Evolutionary conservation across 1,140 invertebrate species (phyloP), one percentile per base, ranked within the genome.

Genomic region (Dufourea novaeangliae): DNA sequence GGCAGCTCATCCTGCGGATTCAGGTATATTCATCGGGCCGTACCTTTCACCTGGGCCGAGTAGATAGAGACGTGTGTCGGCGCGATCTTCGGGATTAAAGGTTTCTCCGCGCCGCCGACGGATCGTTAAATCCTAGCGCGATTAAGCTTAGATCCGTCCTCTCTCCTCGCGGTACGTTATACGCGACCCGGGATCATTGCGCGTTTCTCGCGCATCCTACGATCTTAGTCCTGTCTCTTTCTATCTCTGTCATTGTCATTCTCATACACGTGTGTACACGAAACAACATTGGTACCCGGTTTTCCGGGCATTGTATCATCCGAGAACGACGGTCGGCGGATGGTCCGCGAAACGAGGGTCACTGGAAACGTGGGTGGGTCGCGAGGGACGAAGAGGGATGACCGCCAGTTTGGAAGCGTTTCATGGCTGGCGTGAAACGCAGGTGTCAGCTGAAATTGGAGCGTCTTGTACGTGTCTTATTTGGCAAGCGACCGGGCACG

Each of bases 361-460:
- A 14, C n/a, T n/a, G n/a, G n/a, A 50, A 50, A n/a, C 3, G 34
- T 37, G 3, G 8, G 8, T 8, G 8, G 34, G 7, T 50, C 20
- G 4, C 57, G n/a, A 14, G 22, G 25, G 14, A 10, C n/a, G 41
- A 32, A 25, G 20, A 4, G 1, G 5, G 27, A 54, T 5, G 34
- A 34, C 39, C n/a, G 2, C 14, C 4, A 20, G 64, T 64, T 76
- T 62, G 79, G 78, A 72, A 79, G 71, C 44, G 78, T 79, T 66
- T 72, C 71, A 86, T 29, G 78, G 68, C 41, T 52, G 69, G 79
- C 83, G 89, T 84, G 88, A 89, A 90, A 85, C 89, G 89, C 89
- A 90, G 89, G 89, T 90, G 89, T 89, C 89, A 88, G 89, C 82
- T 87, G 89, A 90, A 90, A 90, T 90, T 90, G 89, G 89, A 90